Base-by-base conservation (phyloP, 1,140 invertebrate species). In the Cydia amplana region DNA sequence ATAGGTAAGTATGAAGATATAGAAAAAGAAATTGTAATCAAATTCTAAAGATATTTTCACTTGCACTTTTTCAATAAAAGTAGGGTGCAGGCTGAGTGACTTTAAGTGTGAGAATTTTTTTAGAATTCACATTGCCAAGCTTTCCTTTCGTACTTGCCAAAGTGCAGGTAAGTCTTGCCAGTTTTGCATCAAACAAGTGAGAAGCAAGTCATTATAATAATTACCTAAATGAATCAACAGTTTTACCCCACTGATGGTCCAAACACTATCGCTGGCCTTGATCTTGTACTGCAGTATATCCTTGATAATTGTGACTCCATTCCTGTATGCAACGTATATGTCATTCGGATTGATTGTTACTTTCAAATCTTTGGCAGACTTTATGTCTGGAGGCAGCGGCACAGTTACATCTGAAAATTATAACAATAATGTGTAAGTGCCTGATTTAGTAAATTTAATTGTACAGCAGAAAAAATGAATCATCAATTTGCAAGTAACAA, bases 181-280 rank as follows among this genome's bases (percentile, higher is more conserved):
- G 5, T 32, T 32, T 32, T 32, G 32, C 32, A 32, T 32, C 28
- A 32, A 32, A 32, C 3, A 32, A 32, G 32, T 32, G 32, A 5
- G 32, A 32, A 32, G 3, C 5, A 6, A 32, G 28, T 49, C 23
- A 72, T 51, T 77, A 32, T 32, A 12, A 64, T n/a, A 14, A 51
- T 82, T 86, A 93, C 93, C 93, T 84, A 93, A 85, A 85, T 93
- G 91, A 60, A 93, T 88, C 60, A 91, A 79, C 2, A 97, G 85
- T 88, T 95, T 95, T 18, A 95, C 95, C 81, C 96, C 95, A 77
- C 95, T 94, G 14, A 98, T 93, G 60, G 95, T 97, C 97, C 97
- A 98, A 76, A 97, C 94, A 18, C 95, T 96, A 55, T 98, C 97
- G 70, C 95, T 94, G 78, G 95, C 94, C 80, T 96, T 95, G 51